phyloP scores from a whole-genome alignment of 2,113 vertebrate genomes.

The Atlantisia rogersi region DNA sequence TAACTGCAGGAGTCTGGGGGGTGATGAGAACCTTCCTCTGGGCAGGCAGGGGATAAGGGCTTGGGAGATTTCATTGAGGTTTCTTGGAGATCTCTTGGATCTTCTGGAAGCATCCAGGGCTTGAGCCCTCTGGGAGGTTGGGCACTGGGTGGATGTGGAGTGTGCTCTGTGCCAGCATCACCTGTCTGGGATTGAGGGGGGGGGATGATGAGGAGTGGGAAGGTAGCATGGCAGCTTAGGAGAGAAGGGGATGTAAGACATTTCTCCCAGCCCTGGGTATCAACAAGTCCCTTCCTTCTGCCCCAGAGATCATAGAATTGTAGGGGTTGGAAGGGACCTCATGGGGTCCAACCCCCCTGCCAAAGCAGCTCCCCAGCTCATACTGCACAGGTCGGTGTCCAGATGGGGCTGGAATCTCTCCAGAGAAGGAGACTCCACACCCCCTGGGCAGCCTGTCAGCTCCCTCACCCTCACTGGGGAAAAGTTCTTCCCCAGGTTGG shows the following conservation, averaged over 20 bases:
- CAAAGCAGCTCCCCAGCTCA: no score
- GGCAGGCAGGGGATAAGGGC: background rate
- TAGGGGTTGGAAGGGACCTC: no score
- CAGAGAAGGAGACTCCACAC: no score
- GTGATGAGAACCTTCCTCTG: background rate
- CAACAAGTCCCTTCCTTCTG: background rate
- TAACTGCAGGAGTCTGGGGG: background rate
- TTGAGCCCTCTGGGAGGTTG: background rate
- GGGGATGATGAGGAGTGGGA: background rate
- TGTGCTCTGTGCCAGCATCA: background rate
- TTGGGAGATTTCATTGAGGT: background rate
- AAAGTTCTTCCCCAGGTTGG: no score
- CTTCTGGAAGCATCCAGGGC: background rate
- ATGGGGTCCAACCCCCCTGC: no score
- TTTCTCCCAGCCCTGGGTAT: background rate
- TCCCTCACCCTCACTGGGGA: no score
- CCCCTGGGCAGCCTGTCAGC: no score
- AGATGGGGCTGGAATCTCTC: no score
- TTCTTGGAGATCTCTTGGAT: background rate
- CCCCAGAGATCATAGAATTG: no score
- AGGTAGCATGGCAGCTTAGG: background rate
- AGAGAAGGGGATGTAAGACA: background rate
- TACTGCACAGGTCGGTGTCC: no score
- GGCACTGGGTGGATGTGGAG: fast-evolving
- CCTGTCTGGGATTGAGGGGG: background rate